phyloP scores from a whole-genome alignment of 37 sponge, comb jelly and placozoan species.

The Cladorhizidae sp. region DNA sequence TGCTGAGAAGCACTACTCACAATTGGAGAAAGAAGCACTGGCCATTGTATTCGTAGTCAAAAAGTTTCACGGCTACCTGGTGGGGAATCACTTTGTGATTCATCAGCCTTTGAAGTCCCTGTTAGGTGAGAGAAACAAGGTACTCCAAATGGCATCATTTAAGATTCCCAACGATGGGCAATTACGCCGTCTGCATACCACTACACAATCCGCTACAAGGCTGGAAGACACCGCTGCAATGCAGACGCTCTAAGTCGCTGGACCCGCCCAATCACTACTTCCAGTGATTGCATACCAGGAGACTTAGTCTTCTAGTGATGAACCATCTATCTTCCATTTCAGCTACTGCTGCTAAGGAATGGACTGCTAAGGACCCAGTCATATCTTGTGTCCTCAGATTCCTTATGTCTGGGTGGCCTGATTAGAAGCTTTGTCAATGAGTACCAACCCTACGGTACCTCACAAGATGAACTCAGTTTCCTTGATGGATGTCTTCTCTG shows the following conservation, averaged over 20 bases:
- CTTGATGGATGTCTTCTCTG: conserved; percentile 18
- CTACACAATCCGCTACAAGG: conserved; percentile 10
- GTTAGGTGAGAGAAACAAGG: conserved; percentile 20
- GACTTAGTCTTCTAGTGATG: neutral
- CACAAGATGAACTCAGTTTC: neutral
- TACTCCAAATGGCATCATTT: conserved; percentile 14
- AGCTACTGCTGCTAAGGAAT: neutral
- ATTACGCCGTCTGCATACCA: conserved; percentile 9
- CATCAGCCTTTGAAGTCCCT: neutral
- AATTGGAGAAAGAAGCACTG: neutral
- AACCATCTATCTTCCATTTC: conserved; percentile 8
- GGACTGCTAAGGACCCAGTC: neutral
- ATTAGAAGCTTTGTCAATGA: neutral
- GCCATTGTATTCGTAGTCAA: neutral
- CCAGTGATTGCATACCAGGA: neutral
- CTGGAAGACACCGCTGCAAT: neutral
- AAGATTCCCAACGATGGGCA: neutral
- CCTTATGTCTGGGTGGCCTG: conserved; percentile 4
- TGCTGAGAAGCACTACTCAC: neutral
- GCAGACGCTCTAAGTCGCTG: conserved; percentile 3
- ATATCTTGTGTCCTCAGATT: neutral
- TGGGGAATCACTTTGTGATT: neutral
- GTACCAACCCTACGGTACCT: neutral
- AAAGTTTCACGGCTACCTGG: conserved; percentile 2
- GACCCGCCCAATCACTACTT: neutral